Evolutionary conservation across 2,113 vertebrate genomes (phyloP).

Genomic region (Hyla sarda): DNA sequence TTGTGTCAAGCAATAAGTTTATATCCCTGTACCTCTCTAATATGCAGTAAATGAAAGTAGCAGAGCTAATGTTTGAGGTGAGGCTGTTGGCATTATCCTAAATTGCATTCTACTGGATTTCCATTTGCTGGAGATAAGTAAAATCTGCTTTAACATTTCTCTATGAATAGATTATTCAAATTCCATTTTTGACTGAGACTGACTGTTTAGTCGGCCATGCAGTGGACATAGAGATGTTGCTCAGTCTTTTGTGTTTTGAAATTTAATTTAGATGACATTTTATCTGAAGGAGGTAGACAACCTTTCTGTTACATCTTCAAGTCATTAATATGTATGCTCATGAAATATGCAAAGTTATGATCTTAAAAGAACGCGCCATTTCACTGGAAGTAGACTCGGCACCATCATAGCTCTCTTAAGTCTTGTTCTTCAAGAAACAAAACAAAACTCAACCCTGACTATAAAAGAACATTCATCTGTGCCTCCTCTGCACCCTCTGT

Average conservation of each 20-base stretch:
- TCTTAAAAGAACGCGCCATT: constrained; percentile 5
- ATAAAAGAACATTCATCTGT: constrained; percentile 3
- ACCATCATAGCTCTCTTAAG: neutral
- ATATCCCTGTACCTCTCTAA: neutral
- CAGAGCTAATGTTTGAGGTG: constrained; percentile 23
- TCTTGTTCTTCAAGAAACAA: neutral
- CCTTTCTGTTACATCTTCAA: neutral
- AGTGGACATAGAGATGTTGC: neutral
- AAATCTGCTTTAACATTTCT: constrained; percentile 46
- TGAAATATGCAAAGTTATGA: constrained; percentile 41
- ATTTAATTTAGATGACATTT: constrained; percentile 18
- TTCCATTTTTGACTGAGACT: constrained; percentile 14
- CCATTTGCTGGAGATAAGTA: constrained; percentile 27
- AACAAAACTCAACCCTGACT: neutral
- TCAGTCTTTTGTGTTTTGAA: constrained; percentile 13
- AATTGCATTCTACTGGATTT: constrained; percentile 29
- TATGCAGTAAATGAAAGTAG: constrained; percentile 3
- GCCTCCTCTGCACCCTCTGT: constrained; percentile 40
- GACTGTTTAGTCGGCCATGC: neutral
- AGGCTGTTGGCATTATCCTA: neutral
- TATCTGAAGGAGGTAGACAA: constrained; percentile 1
- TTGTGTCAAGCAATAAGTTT: neutral
- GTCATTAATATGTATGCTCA: constrained; percentile 39
- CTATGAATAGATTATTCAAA: constrained; percentile 47
- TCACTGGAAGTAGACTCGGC: neutral